phyloP scores from a whole-genome alignment of 2,888 invertebrate genomes.

The Tiliacea aurago region DNA sequence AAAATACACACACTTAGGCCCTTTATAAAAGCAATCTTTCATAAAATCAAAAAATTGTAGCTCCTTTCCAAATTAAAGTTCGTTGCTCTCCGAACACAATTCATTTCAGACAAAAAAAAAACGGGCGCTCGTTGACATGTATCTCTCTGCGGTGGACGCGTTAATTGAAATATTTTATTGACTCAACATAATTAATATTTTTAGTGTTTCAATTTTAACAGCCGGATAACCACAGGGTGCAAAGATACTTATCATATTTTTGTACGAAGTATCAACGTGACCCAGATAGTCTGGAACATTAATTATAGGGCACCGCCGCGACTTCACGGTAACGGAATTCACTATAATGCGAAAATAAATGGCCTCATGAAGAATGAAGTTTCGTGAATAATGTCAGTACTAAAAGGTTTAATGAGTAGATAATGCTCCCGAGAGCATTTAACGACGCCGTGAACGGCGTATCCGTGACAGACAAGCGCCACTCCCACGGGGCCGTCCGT shows the following conservation, averaged over 20 bases:
- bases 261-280: slow-evolving; percentile 73
- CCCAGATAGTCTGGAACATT: slow-evolving; percentile 76
- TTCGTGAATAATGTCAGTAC: slow-evolving; percentile 66
- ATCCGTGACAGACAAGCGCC: slow-evolving; percentile 77
- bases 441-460: slow-evolving; percentile 80
- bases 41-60: slow-evolving; percentile 65
- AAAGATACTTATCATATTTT: slow-evolving; percentile 76
- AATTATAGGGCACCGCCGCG: slow-evolving; percentile 68
- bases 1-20: slow-evolving; percentile 53
- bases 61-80: slow-evolving; percentile 72
- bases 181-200: slow-evolving; percentile 73
- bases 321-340: slow-evolving; percentile 72
- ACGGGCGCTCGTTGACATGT: slow-evolving; percentile 64
- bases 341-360: slow-evolving; percentile 72
- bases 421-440: slow-evolving; percentile 69
- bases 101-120: slow-evolving; percentile 64
- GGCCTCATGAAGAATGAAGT: slow-evolving; percentile 65
- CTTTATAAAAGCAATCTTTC: slow-evolving; percentile 66
- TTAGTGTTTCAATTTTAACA: slow-evolving; percentile 71
- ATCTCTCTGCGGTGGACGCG: slow-evolving; percentile 62
- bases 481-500: slow-evolving; percentile 75
- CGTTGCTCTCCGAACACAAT: slow-evolving; percentile 70
- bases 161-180: slow-evolving; percentile 79
- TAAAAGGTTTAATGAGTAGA: slow-evolving; percentile 65
- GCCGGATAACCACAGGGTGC: slow-evolving; percentile 76